Percentiles rank a stretch among this genome's conserved stretches.
Conservation (phyloP, 2,797 vertebrate species). For the Botia kubotai region DNA sequence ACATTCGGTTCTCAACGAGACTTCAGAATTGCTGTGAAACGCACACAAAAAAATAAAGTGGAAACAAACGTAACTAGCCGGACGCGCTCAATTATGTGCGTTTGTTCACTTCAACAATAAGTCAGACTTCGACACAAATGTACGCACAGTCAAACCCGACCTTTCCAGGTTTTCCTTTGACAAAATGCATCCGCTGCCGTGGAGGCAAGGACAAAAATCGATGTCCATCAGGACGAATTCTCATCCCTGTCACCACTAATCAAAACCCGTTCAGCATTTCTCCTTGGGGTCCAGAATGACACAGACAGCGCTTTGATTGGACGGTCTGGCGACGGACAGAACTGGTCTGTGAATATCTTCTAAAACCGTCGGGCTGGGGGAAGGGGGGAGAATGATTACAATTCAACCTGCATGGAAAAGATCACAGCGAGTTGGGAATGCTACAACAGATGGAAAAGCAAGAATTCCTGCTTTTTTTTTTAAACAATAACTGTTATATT, state of each 20-base stretch:
- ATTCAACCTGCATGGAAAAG: slow-evolving; percentile 18
- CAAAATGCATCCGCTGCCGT: not conserved
- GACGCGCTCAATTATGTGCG: too few relatives aligned
- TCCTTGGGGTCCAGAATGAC: not conserved
- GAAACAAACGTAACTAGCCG: too few relatives aligned
- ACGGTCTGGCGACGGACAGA: not conserved
- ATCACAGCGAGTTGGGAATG: not conserved
- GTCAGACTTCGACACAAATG: too few relatives aligned
- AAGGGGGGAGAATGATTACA: slow-evolving; percentile 9
- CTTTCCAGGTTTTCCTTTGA: too few relatives aligned
- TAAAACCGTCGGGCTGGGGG: too few relatives aligned
- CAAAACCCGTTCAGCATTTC: not conserved
- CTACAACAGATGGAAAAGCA: slow-evolving; percentile 11
- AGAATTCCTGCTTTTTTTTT: not conserved
- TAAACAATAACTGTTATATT: not conserved
- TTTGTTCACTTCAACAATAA: too few relatives aligned
- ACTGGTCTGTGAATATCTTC: not conserved
- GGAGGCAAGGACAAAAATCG: not conserved
- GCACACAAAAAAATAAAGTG: too few relatives aligned
- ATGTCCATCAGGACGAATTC: not conserved
- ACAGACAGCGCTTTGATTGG: not conserved
- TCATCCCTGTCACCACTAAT: not conserved
- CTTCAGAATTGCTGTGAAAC: not conserved
- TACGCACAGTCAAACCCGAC: too few relatives aligned
- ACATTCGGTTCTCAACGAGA: not conserved